Conservation (phyloP, 2,888 invertebrate species). For the Lochmaea capreae region DNA sequence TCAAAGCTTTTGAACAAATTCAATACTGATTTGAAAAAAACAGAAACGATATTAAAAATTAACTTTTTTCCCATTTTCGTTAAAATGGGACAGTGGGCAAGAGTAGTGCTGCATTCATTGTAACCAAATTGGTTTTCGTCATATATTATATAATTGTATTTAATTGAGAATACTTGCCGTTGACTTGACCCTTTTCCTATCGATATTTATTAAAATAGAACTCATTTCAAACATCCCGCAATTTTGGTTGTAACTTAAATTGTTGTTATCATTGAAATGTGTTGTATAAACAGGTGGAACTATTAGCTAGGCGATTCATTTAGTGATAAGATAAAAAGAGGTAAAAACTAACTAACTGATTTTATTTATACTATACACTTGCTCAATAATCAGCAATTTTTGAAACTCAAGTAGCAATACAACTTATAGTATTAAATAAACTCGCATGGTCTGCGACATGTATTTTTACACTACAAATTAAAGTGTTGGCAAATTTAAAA, state of each 20-base stretch:
- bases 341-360: slow-evolving; percentile 5
- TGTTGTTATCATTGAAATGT: neutral
- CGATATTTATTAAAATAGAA: neutral
- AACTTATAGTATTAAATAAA: no score
- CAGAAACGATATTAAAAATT: no score
- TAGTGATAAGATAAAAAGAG: slow-evolving; percentile 22
- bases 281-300: slow-evolving; percentile 7
- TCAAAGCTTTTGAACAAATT: no score
- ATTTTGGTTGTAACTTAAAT: neutral
- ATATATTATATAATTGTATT: neutral
- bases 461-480: no score
- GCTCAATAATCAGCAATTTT: neutral
- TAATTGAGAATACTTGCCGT: slow-evolving; percentile 13
- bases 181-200: neutral
- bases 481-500: no score
- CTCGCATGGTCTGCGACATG: no score
- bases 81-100: no score
- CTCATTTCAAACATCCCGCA: neutral
- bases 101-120: no score
- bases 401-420: no score
- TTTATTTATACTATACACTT: neutral
- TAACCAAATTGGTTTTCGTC: no score
- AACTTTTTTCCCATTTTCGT: no score
- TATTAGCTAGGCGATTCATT: neutral
- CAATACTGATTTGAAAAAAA: no score